phyloP scores from a whole-genome alignment of 2,797 vertebrate species.

The Melanotaenia maccullochi region DNA sequence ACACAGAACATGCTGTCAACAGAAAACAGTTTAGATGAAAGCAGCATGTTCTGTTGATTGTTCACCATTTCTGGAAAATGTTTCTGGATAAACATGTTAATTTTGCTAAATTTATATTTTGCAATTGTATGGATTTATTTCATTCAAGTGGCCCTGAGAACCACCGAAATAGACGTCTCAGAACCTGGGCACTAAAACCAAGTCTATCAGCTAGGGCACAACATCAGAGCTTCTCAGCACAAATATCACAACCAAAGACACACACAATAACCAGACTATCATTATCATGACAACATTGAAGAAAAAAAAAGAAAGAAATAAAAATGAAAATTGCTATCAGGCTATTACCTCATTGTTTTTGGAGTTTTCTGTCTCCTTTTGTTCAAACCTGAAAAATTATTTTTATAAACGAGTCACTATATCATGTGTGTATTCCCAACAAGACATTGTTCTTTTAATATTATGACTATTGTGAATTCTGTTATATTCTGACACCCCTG shows the following conservation, averaged over 20 bases:
- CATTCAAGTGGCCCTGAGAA: neutral
- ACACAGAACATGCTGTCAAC: conserved; percentile 12
- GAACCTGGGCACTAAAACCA: neutral
- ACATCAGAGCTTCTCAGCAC: neutral
- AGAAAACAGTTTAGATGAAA: conserved; percentile 15
- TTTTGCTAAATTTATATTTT: conserved; percentile 3
- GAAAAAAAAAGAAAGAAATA: neutral
- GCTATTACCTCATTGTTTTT: too few relatives aligned
- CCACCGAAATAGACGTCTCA: neutral
- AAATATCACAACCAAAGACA: neutral
- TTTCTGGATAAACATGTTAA: conserved; percentile 14
- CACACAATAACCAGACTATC: neutral
- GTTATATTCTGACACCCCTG: too few relatives aligned
- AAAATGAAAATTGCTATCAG: neutral
- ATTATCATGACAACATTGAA: neutral
- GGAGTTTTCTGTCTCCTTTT: neutral
- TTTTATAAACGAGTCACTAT: too few relatives aligned
- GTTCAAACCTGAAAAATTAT: neutral
- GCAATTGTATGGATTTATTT: neutral
- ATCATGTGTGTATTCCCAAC: too few relatives aligned
- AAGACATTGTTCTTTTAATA: too few relatives aligned
- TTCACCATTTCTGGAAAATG: neutral
- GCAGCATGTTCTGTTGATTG: conserved; percentile 16
- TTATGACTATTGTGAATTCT: neutral
- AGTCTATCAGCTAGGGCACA: neutral